A percentile compares a stretch with the other conserved stretches of the same genome.
Conservation (phyloP, 2,113 vertebrate species). For the Carassius auratus region DNA sequence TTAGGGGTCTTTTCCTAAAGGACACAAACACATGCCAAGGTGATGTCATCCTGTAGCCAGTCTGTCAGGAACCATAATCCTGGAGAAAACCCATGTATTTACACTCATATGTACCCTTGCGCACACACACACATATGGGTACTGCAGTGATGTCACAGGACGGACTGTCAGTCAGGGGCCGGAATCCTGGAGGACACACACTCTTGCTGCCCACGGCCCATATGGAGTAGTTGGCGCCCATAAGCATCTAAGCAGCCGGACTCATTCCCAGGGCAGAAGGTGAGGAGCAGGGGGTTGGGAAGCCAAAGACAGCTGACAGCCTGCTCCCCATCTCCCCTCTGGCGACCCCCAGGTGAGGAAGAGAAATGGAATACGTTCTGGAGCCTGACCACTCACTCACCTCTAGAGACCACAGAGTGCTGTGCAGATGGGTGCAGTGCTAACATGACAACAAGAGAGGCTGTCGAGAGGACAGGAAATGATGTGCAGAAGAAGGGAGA, state of each 20-base stretch:
- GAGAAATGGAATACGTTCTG: slow-evolving; percentile 42
- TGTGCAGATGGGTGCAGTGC: slow-evolving; percentile 37
- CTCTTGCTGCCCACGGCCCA: slow-evolving; percentile 69
- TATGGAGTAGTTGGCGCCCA: slow-evolving; percentile 81
- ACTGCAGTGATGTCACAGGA: slow-evolving; percentile 41
- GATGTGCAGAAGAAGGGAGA: not conserved
- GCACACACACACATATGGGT: slow-evolving; percentile 41
- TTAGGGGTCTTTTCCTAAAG: slow-evolving; percentile 51
- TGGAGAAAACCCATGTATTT: slow-evolving; percentile 46
- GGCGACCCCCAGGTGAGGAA: slow-evolving; percentile 49
- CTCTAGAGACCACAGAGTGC: slow-evolving; percentile 38
- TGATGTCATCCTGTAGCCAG: slow-evolving; percentile 48
- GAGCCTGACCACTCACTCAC: slow-evolving; percentile 38
- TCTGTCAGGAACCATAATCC: slow-evolving; percentile 44
- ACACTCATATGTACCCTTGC: slow-evolving; percentile 27
- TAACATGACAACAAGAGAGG: not conserved
- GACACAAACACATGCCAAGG: slow-evolving; percentile 53
- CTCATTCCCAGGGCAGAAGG: slow-evolving; percentile 78
- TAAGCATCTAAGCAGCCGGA: slow-evolving; percentile 77
- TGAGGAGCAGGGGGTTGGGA: slow-evolving; percentile 73
- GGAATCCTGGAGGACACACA: slow-evolving; percentile 54
- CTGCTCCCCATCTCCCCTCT: slow-evolving; percentile 43
- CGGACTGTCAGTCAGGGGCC: slow-evolving; percentile 54
- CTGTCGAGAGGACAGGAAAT: slow-evolving; percentile 8
- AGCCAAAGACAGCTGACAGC: slow-evolving; percentile 70